Evolutionary conservation across 2,113 vertebrate genomes (phyloP).

Genomic region (Lagopus muta): DNA sequence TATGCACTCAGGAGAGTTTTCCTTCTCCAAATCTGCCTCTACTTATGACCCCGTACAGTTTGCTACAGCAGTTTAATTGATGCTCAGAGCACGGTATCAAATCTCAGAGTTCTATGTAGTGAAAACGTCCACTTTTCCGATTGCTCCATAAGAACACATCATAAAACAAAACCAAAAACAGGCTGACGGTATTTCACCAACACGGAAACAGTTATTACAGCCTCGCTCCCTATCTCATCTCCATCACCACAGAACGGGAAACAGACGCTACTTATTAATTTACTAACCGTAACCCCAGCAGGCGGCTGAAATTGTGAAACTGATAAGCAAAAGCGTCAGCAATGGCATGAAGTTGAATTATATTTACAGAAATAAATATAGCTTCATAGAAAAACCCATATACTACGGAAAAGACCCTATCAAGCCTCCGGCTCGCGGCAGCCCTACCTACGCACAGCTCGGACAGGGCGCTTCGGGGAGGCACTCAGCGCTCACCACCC

Average conservation of each 20-base stretch:
- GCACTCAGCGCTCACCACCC: not conserved
- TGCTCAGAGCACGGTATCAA: not conserved
- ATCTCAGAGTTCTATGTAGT: not conserved
- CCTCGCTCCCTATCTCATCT: not conserved
- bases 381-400: not conserved
- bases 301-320: not conserved
- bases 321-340: not conserved
- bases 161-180: not conserved
- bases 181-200: not conserved
- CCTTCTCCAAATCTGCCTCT: not conserved
- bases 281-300: conserved; percentile 16
- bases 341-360: not conserved
- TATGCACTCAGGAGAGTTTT: accelerated
- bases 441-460: not conserved
- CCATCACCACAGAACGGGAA: not conserved
- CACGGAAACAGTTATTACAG: not conserved
- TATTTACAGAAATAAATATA: not conserved
- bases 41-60: not conserved
- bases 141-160: not conserved
- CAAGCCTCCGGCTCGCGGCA: not conserved
- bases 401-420: not conserved
- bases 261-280: conserved; percentile 1
- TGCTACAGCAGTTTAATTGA: not conserved
- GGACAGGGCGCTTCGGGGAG: not conserved
- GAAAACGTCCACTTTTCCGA: not conserved